A percentile compares a stretch with the other conserved stretches of the same genome.
Conservation (phyloP, 1,140 invertebrate species). For the Aphaenogaster rudis region DNA sequence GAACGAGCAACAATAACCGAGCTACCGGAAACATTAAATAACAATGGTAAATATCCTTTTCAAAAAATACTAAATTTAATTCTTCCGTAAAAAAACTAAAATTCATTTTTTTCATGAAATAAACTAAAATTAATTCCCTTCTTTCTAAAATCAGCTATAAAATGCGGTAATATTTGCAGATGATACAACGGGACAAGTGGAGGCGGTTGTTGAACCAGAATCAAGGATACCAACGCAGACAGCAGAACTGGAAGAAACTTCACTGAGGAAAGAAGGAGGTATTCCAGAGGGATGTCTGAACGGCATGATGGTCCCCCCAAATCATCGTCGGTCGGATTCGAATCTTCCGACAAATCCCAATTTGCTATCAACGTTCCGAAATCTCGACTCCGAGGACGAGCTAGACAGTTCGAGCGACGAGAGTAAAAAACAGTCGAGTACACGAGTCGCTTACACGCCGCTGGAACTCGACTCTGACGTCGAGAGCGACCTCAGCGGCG, state of each 20-base stretch:
- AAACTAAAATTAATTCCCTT: not conserved
- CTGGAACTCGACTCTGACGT: constrained; percentile 83
- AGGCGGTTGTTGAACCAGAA: constrained; percentile 17
- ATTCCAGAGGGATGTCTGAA: constrained; percentile 66
- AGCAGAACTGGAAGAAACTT: not conserved
- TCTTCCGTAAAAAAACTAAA: not conserved
- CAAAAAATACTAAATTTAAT: not conserved
- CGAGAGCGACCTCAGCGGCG: constrained; percentile 79
- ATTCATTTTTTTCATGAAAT: not conserved
- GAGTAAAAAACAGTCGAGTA: constrained; percentile 65
- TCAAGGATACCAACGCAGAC: not conserved
- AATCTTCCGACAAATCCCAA: not conserved
- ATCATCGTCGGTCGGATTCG: constrained; percentile 71
- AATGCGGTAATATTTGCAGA: constrained; percentile 14
- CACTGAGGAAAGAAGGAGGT: constrained; percentile 42
- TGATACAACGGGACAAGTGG: constrained; percentile 3
- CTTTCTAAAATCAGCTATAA: not conserved
- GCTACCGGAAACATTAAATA: not conserved
- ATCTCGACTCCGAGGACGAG: constrained; percentile 75
- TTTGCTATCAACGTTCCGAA: constrained; percentile 20
- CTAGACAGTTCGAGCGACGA: constrained; percentile 81
- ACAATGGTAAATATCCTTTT: constrained; percentile 51
- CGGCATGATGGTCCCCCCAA: constrained; percentile 77
- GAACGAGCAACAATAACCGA: not conserved
- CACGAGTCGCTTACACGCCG: constrained; percentile 79